phyloP scores from a whole-genome alignment of 2,888 invertebrate species.

The Ichneumoninae sp. region DNA sequence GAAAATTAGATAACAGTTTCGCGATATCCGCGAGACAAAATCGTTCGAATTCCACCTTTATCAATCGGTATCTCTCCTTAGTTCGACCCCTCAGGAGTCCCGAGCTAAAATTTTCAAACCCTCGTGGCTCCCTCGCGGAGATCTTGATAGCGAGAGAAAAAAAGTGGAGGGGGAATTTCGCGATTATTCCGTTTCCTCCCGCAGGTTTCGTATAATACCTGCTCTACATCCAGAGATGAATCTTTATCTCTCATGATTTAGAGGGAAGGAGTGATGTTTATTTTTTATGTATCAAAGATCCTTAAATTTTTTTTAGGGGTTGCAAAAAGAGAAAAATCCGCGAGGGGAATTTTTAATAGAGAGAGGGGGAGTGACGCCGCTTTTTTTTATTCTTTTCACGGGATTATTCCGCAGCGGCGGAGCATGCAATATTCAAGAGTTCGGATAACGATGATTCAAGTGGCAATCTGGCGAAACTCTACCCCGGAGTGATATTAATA shows the following conservation, averaged over 20 bases:
- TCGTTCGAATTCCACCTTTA: slow-evolving; percentile 6
- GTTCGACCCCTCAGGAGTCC: neutral
- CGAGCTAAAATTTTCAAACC: neutral
- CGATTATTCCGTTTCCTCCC: slow-evolving; percentile 8
- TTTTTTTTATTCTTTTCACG: neutral
- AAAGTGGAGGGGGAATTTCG: slow-evolving; percentile 21
- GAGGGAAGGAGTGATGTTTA: slow-evolving; percentile 9
- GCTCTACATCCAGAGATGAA: neutral
- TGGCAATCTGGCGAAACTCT: slow-evolving; percentile 55
- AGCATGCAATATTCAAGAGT: slow-evolving; percentile 50
- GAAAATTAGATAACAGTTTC: slow-evolving; percentile 66
- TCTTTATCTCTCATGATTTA: neutral
- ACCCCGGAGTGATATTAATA: slow-evolving; percentile 62
- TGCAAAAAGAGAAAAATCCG: neutral
- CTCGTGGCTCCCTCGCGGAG: neutral
- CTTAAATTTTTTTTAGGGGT: slow-evolving; percentile 12
- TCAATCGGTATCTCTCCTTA: neutral
- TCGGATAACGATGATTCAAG: slow-evolving; percentile 57
- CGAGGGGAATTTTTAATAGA: neutral
- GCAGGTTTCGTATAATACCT: neutral
- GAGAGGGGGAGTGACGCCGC: neutral
- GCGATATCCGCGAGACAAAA: slow-evolving; percentile 29
- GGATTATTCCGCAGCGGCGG: neutral
- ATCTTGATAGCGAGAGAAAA: slow-evolving; percentile 26
- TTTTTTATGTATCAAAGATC: neutral